Base-by-base conservation (phyloP, 2,797 vertebrate species). In the Chanos chanos region DNA sequence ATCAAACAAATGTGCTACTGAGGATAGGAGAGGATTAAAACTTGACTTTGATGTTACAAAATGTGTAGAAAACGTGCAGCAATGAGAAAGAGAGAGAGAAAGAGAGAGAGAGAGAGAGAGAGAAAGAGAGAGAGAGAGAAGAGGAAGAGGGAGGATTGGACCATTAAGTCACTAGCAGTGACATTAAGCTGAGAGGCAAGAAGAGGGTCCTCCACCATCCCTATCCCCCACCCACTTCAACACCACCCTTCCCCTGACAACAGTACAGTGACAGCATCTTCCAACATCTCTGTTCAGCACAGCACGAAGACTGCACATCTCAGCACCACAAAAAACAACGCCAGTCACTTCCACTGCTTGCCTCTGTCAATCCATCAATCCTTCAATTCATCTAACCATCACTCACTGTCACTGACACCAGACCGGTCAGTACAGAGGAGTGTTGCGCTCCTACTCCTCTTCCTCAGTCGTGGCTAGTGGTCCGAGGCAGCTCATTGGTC, bases 401-500 rank as follows among this genome's bases (percentile, higher is more conserved):
- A 5, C 15, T 43, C 28, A 2, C 15, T 52, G 30, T 30, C 27
- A 19, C 28, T 49, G 57, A 48, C 40, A 44, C 28, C 19, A n/a
- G n/a, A n/a, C n/a, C n/a, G n/a, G n/a, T n/a, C n/a, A n/a, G n/a
- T n/a, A n/a, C n/a, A n/a, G n/a, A n/a, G 56, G 4, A 1, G 56
- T 4, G 18, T 1, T 41, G 73, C 37, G 52, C 10, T 69, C 61
- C 44, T 52, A 27, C 43, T 33, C 33, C 4, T 37, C 34, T 15
- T 52, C 5, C 51, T 73, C 74, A 88, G 59, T 88, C 83, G 7
- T 84, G 86, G 72, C 77, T 72, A 18, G 79, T 63, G 72, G 77
- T 86, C 33, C 73, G 83, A 0, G 93, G 92, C 60, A 94, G 86
- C 85, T 94, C 88, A 0, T 92, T 94, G 85, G 90, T 93, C 78